Evolutionary conservation across 2,113 vertebrate genomes (phyloP), one percentile per base, ranked within the genome.

Genomic region (Cephalopterus ornatus): DNA sequence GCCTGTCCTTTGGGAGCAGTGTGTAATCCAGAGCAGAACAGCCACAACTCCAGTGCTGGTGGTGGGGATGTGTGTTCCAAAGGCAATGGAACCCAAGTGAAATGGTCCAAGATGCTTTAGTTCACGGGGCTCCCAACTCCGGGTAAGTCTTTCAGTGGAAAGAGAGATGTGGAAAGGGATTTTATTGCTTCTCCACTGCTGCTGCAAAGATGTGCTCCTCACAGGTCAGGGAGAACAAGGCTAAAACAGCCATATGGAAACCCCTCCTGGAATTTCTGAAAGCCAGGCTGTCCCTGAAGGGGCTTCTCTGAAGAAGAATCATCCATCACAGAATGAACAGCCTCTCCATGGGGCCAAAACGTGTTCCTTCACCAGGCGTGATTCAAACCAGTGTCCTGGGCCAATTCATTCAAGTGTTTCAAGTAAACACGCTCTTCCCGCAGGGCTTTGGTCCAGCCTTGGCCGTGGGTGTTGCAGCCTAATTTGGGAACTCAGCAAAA

Each of bases 41-140:
- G 59, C 37, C 71, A 32, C 59, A 39, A 37, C 46, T 9, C 12
- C 50, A 32, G 15, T 3, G 35, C 13, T 32, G 30, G 18, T 41
- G 19, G 41, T 63, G 30, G 53, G 30, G 35, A 47, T 0, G 1
- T 24, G 17, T 63, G 53, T 33, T 79, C 75, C 62, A 39, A 56
- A 65, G 49, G 49, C 44, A 86, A 30, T 1, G 3, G 50, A 28
- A 27, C 16, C 33, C 26, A 63, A 33, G 71, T 28, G 53, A 72
- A 66, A 26, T 20, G 13, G 14, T 50, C 26, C 26, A 24, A 73
- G 59, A 72, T 0, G 4, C 9, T 65, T 50, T 14, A 56, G 23
- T 39, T 49, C 24, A 33, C 0, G 0, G 33, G 3, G 4, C 70
- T 88, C 30, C 41, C 37, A 58, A 35, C 8, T 39, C 22, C 27